Percentiles rank a stretch among this genome's conserved stretches.
phyloP scores from a whole-genome alignment of 2,113 vertebrate species.

The Sturnira hondurensis region DNA sequence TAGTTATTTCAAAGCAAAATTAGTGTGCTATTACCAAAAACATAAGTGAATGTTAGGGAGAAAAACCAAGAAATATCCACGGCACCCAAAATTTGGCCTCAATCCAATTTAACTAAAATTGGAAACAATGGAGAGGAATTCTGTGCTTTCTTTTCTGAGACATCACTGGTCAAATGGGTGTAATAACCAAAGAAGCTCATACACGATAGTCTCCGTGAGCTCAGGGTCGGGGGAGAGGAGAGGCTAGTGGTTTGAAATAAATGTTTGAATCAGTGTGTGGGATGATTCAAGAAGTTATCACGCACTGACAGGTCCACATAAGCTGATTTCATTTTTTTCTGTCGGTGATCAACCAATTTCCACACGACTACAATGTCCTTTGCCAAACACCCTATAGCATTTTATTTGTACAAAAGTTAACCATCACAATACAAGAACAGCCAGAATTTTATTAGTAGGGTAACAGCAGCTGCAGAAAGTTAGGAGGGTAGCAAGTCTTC shows the following conservation, averaged over 20 bases:
- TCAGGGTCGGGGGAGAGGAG: background rate
- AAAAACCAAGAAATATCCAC: background rate
- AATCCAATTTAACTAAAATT: background rate
- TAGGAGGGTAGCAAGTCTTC: constrained; percentile 56
- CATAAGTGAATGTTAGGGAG: background rate
- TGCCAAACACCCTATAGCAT: background rate
- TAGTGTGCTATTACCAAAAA: background rate
- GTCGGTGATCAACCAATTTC: background rate
- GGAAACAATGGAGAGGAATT: background rate
- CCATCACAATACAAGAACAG: background rate
- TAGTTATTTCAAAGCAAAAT: background rate
- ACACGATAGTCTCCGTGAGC: background rate
- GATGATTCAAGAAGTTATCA: background rate
- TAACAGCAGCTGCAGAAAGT: background rate
- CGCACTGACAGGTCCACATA: background rate
- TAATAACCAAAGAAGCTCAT: background rate
- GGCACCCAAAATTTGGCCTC: background rate
- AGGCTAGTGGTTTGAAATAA: background rate
- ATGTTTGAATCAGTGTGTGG: background rate
- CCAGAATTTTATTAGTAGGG: constrained; percentile 24
- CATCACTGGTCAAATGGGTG: background rate
- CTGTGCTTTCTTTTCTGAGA: background rate
- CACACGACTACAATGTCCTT: background rate
- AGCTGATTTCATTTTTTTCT: constrained; percentile 3
- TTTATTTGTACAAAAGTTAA: background rate